Percentiles rank a stretch among this genome's conserved stretches.
These are phyloP conservation scores for Syndactyla subalaris DNA, from an alignment of 2,797 vertebrate genomes.

Conservation along the genomic window DNA sequence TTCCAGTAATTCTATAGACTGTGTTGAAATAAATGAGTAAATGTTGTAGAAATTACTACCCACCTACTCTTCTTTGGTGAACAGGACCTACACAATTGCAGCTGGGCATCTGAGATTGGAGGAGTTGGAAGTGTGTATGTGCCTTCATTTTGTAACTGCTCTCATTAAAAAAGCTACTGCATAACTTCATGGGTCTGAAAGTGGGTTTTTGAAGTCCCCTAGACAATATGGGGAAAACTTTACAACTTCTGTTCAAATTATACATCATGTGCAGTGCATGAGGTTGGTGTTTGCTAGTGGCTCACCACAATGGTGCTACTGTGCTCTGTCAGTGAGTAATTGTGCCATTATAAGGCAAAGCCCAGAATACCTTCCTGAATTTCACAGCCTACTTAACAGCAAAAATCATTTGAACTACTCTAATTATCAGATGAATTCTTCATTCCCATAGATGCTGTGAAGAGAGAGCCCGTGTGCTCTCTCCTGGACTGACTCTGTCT, in stretches of 20 bases:
- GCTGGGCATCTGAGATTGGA: neutral
- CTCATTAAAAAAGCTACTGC: neutral
- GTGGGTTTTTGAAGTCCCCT: neutral
- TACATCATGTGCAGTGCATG: neutral
- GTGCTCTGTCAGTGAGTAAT: slow-evolving; percentile 14
- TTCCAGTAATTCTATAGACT: neutral
- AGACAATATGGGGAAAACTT: neutral
- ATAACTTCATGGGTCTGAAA: neutral
- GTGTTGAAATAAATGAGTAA: neutral
- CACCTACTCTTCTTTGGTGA: neutral
- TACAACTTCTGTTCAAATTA: neutral
- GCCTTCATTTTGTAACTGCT: neutral
- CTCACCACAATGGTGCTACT: slow-evolving; percentile 2
- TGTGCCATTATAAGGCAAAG: slow-evolving; percentile 14
- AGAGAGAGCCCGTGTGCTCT: neutral
- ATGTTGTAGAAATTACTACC: neutral
- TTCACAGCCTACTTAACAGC: slow-evolving; percentile 43
- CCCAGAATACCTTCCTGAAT: slow-evolving; percentile 31
- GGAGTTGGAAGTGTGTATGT: neutral
- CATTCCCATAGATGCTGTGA: neutral
- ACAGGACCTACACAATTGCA: accelerated
- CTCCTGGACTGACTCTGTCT: neutral
- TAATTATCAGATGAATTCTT: slow-evolving; percentile 52
- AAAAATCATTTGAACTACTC: slow-evolving; percentile 24
- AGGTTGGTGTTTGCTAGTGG: neutral